phyloP scores from a whole-genome alignment of 2,888 invertebrate species.

The Liopterus haemorrhoidalis region DNA sequence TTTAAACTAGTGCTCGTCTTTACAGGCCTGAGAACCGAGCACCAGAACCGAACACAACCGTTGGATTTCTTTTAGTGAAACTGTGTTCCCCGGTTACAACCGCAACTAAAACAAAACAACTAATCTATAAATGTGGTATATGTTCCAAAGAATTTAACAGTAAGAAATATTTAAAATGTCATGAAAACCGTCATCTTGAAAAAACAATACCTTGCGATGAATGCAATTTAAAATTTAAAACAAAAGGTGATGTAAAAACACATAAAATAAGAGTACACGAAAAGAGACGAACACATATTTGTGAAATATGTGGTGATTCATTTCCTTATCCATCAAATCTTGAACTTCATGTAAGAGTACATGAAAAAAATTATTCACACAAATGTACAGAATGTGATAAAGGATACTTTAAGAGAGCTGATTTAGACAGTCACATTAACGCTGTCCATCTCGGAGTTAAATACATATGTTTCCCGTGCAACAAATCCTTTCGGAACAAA shows the following conservation, averaged over 20 bases:
- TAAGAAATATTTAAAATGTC: neutral
- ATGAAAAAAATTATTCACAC: constrained; percentile 36
- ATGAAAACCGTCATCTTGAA: neutral
- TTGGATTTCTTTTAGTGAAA: too few species aligned
- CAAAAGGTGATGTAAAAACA: neutral
- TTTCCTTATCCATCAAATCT: neutral
- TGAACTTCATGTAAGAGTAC: constrained; percentile 5
- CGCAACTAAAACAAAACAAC: too few species aligned
- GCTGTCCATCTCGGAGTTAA: constrained; percentile 21
- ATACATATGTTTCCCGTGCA: constrained; percentile 26
- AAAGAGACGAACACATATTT: constrained; percentile 3
- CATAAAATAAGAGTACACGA: neutral
- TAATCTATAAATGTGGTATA: neutral
- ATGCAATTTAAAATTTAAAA: neutral
- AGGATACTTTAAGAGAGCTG: constrained; percentile 24
- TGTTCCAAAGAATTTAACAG: too few species aligned
- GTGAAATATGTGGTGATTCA: constrained; percentile 7
- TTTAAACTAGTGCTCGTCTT: constrained; percentile 3
- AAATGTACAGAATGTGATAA: constrained; percentile 24
- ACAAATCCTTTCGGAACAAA: constrained; percentile 23
- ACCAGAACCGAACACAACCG: neutral
- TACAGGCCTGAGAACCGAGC: constrained; percentile 1
- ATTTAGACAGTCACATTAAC: constrained; percentile 25
- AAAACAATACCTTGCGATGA: neutral
- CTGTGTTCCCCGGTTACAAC: too few species aligned